Conservation (phyloP, 2,888 invertebrate species). For the Philhelius pedissequus region DNA sequence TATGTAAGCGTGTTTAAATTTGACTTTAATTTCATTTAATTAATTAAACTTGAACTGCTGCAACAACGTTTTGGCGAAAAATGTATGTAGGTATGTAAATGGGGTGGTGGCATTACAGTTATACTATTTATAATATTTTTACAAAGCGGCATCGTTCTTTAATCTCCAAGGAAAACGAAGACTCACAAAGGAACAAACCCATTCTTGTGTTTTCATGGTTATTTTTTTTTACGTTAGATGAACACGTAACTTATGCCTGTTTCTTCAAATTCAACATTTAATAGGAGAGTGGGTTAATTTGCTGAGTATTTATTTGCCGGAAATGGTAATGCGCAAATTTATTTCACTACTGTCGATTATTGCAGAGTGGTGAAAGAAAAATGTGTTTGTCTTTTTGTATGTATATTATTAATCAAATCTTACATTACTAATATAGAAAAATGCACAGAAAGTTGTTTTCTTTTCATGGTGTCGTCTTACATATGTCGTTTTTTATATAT, state of each 20-base stretch:
- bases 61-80: not conserved
- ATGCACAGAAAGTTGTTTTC: too few species aligned
- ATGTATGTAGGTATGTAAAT: not conserved
- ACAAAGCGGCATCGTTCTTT: not conserved
- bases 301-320: not conserved
- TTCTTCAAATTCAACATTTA: not conserved
- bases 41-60: not conserved
- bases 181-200: not conserved
- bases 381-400: not conserved
- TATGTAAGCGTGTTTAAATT: not conserved
- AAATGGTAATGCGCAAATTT: conserved; percentile 9
- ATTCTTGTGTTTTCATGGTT: not conserved
- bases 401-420: too few species aligned
- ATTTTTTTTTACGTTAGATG: not conserved
- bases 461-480: too few species aligned
- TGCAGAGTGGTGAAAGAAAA: too few species aligned
- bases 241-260: not conserved
- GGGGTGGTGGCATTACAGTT: not conserved
- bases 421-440: too few species aligned
- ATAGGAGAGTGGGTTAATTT: not conserved
- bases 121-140: not conserved
- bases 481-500: too few species aligned
- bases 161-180: not conserved
- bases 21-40: not conserved
- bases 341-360: too few species aligned